Percentiles rank a stretch among this genome's conserved stretches.
phyloP scores from a whole-genome alignment of 2,113 vertebrate species.

The Archocentrus centrarchus region DNA sequence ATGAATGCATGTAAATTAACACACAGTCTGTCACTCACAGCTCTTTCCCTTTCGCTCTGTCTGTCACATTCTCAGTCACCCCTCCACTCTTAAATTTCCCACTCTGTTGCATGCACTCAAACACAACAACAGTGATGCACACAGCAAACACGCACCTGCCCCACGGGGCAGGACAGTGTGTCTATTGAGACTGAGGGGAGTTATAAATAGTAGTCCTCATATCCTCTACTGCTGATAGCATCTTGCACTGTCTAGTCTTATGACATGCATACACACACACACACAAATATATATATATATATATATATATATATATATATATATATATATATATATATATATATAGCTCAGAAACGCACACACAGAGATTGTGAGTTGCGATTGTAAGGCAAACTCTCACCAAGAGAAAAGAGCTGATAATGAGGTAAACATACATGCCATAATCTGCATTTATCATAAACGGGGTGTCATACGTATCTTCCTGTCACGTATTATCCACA shows the following conservation, averaged over 20 bases:
- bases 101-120: conserved; percentile 29
- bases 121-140: conserved; percentile 15
- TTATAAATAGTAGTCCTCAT: conserved; percentile 77
- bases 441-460: conserved; percentile 14
- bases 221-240: conserved; percentile 73
- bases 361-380: neutral
- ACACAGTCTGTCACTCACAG: conserved; percentile 4
- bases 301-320: neutral
- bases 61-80: conserved; percentile 44
- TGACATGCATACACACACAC: conserved; percentile 34
- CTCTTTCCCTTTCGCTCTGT: conserved; percentile 7
- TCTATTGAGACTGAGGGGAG: conserved; percentile 64
- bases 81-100: conserved; percentile 34
- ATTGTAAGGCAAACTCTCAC: conserved; percentile 2
- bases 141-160: conserved; percentile 45
- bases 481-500: neutral
- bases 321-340: neutral
- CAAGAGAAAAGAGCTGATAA: conserved; percentile 6
- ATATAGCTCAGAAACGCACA: neutral
- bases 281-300: neutral
- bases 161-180: conserved; percentile 53
- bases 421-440: neutral
- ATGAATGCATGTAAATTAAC: neutral
- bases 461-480: neutral
- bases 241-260: conserved; percentile 63